These are phyloP conservation scores for Oreonectes daqikongensis DNA, from an alignment of 2,797 vertebrate species.

Conservation along the genomic window DNA sequence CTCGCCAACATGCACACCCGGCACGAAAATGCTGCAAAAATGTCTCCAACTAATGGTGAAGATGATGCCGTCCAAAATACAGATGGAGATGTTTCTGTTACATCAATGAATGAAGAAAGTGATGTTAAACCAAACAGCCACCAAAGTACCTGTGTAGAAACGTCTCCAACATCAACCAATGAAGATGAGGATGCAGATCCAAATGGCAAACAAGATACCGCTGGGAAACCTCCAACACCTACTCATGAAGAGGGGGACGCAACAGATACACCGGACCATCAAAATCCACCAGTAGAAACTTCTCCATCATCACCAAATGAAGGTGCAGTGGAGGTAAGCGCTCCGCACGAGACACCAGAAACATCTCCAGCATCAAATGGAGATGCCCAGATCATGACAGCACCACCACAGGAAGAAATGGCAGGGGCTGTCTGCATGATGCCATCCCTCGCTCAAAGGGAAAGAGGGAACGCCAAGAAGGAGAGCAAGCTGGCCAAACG, in stretches of 20 bases:
- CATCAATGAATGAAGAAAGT: background rate
- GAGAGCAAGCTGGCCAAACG: conserved; percentile 79
- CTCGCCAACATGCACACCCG: background rate
- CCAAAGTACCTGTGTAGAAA: background rate
- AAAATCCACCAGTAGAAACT: background rate
- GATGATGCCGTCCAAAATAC: background rate
- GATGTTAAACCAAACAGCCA: background rate
- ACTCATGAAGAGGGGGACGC: background rate
- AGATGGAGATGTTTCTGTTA: background rate
- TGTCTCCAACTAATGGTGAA: background rate
- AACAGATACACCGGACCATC: background rate
- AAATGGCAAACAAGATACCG: background rate
- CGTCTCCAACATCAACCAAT: background rate
- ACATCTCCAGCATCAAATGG: conserved; percentile 31
- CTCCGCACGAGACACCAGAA: conserved; percentile 41
- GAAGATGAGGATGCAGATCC: background rate
- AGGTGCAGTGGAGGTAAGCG: background rate
- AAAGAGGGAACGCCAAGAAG: conserved; percentile 71
- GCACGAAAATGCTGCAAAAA: background rate
- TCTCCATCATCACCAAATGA: background rate
- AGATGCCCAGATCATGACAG: conserved; percentile 38
- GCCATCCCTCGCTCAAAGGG: conserved; percentile 70
- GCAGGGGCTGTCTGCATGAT: conserved; percentile 78
- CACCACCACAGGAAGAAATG: conserved; percentile 35
- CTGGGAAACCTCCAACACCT: background rate